Conservation (phyloP, 2,888 invertebrate species). For the Busseola fusca region DNA sequence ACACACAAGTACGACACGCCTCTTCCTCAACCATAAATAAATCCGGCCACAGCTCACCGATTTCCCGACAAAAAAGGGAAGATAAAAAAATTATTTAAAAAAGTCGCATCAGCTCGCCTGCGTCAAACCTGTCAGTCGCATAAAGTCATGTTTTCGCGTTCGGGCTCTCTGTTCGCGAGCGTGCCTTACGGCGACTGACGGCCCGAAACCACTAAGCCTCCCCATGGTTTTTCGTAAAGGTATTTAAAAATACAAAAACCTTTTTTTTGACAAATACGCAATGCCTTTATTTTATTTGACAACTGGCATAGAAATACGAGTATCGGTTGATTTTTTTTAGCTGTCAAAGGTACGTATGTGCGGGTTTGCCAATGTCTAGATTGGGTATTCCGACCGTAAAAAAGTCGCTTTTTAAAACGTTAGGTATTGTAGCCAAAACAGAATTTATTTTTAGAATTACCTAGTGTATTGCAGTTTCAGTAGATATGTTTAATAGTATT, state of each 20-base stretch:
- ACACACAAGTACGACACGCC: slow-evolving; percentile 45
- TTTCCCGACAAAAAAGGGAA: slow-evolving; percentile 38
- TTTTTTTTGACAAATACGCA: slow-evolving; percentile 33
- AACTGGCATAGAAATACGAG: slow-evolving; percentile 30
- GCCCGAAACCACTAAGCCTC: slow-evolving; percentile 30
- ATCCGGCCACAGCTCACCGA: slow-evolving; percentile 52
- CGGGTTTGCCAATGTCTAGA: not conserved
- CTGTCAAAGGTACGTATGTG: slow-evolving; percentile 9
- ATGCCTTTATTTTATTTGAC: slow-evolving; percentile 44
- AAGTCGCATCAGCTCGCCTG: slow-evolving; percentile 52
- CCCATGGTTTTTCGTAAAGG: slow-evolving; percentile 21
- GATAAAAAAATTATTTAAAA: slow-evolving; percentile 57
- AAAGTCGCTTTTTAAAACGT: slow-evolving; percentile 1
- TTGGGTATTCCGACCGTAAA: slow-evolving; percentile 14
- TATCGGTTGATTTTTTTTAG: slow-evolving; percentile 9
- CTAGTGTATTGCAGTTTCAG: not conserved
- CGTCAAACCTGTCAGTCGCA: slow-evolving; percentile 60
- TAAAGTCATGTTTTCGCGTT: slow-evolving; percentile 56
- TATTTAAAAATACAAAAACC: slow-evolving; percentile 41
- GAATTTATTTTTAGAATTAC: not conserved
- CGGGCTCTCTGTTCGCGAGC: slow-evolving; percentile 37
- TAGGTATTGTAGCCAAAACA: not conserved
- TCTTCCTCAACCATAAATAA: slow-evolving; percentile 59
- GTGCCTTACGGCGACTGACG: slow-evolving; percentile 43
- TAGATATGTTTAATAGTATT: not conserved